Conservation (phyloP, 2,888 invertebrate genomes). For the Abscondita cerata region DNA sequence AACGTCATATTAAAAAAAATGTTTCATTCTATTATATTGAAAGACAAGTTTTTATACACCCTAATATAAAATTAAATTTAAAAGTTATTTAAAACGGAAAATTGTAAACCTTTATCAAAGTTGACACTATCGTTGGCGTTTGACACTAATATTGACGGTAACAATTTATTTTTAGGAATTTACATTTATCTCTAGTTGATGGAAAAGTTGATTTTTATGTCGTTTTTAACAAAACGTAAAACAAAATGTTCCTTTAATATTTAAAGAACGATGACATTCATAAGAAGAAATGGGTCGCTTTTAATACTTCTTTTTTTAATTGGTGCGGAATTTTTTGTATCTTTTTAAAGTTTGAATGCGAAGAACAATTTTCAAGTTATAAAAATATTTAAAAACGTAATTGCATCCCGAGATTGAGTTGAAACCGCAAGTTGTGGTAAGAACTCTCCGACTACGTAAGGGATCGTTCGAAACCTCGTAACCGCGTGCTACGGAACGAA, state of each 20-base stretch:
- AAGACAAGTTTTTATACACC: background rate
- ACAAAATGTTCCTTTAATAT: background rate
- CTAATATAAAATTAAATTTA: background rate
- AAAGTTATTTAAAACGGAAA: conserved; percentile 3
- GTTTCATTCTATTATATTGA: background rate
- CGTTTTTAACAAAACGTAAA: background rate
- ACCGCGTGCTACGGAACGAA: background rate
- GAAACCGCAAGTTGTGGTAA: background rate
- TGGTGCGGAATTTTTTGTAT: no score
- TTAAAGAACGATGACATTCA: no score
- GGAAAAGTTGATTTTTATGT: background rate
- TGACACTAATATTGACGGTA: conserved; percentile 8
- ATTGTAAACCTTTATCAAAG: conserved; percentile 4
- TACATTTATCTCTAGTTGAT: no score
- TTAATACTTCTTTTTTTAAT: no score
- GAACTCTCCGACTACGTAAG: background rate
- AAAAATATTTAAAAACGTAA: background rate
- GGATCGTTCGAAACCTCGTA: background rate
- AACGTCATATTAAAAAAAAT: no score
- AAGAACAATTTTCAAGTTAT: no score
- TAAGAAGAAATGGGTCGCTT: no score
- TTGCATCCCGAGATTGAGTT: background rate
- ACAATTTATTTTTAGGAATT: conserved; percentile 5
- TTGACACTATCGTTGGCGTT: conserved; percentile 1
- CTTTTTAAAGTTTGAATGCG: no score